phyloP scores from a whole-genome alignment of 2,888 invertebrate genomes.

The Caenorhabditis parvicauda region DNA sequence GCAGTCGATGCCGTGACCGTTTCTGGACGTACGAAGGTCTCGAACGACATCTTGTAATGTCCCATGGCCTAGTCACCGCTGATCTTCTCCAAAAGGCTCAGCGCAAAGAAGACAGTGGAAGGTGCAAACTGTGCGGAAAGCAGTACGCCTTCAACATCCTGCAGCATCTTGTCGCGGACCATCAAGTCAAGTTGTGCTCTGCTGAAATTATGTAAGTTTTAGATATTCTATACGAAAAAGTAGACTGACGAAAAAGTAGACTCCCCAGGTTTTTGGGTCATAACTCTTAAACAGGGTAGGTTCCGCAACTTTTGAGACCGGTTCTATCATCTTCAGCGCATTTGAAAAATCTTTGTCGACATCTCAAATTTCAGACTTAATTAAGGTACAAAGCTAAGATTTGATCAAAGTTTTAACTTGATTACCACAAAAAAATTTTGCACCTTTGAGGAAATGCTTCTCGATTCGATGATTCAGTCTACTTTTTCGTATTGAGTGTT shows the following conservation, averaged over 20 bases:
- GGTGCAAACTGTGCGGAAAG: slow-evolving; percentile 90
- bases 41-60: slow-evolving; percentile 87
- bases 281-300: too few species aligned
- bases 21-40: slow-evolving; percentile 96
- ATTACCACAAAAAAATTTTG: too few species aligned
- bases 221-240: too few species aligned
- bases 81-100: slow-evolving; percentile 94
- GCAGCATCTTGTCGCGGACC: slow-evolving; percentile 60
- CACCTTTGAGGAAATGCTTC: too few species aligned
- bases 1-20: slow-evolving; percentile 55
- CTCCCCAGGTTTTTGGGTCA: slow-evolving; percentile 1
- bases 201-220: slow-evolving; percentile 60
- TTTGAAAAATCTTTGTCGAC: too few species aligned
- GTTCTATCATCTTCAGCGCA: too few species aligned
- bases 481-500: too few species aligned
- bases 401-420: too few species aligned
- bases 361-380: too few species aligned
- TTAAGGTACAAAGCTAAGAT: too few species aligned
- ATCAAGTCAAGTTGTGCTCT: slow-evolving; percentile 55
- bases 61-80: slow-evolving; percentile 89
- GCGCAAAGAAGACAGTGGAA: slow-evolving; percentile 86
- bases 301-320: slow-evolving; percentile 36
- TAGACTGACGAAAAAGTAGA: too few species aligned
- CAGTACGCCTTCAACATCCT: slow-evolving; percentile 62
- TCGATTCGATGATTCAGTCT: too few species aligned